Percentiles rank a stretch among this genome's conserved stretches.
Conservation (phyloP, 2,888 invertebrate genomes). For the Agonopterix heracliana region DNA sequence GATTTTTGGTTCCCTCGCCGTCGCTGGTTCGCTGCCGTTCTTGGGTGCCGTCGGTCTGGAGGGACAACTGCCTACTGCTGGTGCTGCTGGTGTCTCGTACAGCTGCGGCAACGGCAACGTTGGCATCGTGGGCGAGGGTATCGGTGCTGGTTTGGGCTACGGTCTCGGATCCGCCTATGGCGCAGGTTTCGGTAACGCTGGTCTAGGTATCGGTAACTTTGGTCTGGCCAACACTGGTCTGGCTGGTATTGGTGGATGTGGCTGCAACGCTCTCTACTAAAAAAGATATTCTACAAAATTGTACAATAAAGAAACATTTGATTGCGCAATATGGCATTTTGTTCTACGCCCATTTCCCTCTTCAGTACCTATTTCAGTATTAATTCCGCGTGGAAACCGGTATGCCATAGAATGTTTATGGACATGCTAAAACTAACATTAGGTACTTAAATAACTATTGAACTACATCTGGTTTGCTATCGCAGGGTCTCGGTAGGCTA, state of each 20-base stretch:
- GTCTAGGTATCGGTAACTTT: background rate
- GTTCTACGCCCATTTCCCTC: no score
- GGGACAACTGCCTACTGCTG: conserved; percentile 27
- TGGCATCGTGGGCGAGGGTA: conserved; percentile 23
- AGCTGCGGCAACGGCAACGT: conserved; percentile 15
- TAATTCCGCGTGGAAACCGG: no score
- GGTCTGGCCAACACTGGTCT: background rate
- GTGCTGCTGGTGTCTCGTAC: conserved; percentile 23
- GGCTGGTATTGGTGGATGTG: background rate
- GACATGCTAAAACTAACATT: no score
- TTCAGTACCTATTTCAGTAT: no score
- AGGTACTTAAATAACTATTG: no score
- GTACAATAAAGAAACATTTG: background rate
- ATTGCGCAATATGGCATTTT: background rate
- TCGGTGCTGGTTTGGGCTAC: conserved; percentile 5
- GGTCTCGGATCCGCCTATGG: conserved; percentile 3
- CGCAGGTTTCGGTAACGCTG: conserved; percentile 1
- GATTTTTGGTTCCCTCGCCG: conserved; percentile 28
- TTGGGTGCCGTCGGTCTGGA: conserved; percentile 32
- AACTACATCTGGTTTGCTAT: no score
- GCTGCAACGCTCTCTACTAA: background rate
- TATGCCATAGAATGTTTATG: no score
- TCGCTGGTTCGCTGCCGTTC: conserved; percentile 34
- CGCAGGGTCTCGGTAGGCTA: no score
- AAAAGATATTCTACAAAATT: background rate